Evolutionary conservation across 2,797 vertebrate genomes (phyloP).

Genomic region (Hirundo rustica): DNA sequence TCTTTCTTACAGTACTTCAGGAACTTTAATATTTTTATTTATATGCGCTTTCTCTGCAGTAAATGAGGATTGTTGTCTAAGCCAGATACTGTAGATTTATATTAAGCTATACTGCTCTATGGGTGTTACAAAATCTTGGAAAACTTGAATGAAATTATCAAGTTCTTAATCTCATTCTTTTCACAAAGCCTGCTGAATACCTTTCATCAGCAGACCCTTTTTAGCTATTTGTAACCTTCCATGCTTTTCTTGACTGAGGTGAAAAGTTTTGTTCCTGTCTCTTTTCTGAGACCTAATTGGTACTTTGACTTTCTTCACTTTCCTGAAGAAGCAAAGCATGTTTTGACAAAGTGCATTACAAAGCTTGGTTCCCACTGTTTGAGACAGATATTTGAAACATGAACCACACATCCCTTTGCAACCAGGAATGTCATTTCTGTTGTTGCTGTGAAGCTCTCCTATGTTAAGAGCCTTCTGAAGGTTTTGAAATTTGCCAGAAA

Average conservation of each 20-base stretch:
- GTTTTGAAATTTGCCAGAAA: not conserved
- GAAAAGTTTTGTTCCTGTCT: not conserved
- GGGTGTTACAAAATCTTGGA: not conserved
- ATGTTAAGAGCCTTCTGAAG: not conserved
- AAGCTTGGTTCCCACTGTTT: not conserved
- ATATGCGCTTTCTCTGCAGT: not conserved
- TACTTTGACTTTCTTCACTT: not conserved
- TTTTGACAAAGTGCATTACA: not conserved
- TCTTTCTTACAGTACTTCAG: not conserved
- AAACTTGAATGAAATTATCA: not conserved
- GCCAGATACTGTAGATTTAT: not conserved
- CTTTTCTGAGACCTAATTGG: not conserved
- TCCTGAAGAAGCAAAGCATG: not conserved
- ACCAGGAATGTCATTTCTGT: not conserved
- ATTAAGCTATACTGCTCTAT: not conserved
- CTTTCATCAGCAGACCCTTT: not conserved
- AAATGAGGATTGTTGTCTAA: not conserved
- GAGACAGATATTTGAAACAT: not conserved
- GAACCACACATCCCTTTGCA: not conserved
- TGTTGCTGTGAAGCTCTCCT: not conserved
- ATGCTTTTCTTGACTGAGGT: not conserved
- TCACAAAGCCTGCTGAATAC: not conserved
- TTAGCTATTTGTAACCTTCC: not conserved
- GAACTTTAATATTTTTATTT: not conserved
- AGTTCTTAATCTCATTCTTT: not conserved